Percentiles rank a stretch among this genome's conserved stretches.
Evolutionary conservation across 2,113 vertebrate species (phyloP).

Genomic region (Lota lota): DNA sequence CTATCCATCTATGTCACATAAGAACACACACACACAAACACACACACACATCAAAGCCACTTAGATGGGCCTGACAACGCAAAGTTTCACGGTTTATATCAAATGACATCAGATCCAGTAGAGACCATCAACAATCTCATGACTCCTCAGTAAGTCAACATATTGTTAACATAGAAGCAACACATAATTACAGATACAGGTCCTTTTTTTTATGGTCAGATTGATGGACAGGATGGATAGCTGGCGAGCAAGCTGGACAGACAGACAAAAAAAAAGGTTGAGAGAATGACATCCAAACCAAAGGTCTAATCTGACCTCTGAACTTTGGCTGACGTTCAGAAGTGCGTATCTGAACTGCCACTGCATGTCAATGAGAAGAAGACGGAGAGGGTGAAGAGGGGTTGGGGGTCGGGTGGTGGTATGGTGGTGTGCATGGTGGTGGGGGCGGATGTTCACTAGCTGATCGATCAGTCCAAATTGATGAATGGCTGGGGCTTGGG

Average conservation of each 20-base stretch:
- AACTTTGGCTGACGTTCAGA: slow-evolving; percentile 36
- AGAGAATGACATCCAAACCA: neutral
- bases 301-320: slow-evolving; percentile 37
- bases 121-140: slow-evolving; percentile 25
- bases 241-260: too few relatives aligned
- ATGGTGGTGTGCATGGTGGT: slow-evolving; percentile 28
- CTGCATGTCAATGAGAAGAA: slow-evolving; percentile 4
- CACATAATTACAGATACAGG: too few relatives aligned
- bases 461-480: slow-evolving; percentile 48
- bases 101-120: slow-evolving; percentile 26
- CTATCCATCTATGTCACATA: too few relatives aligned
- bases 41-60: neutral
- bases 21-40: too few relatives aligned
- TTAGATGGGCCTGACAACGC: slow-evolving; percentile 6
- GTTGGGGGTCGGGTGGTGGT: neutral
- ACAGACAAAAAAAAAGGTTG: neutral
- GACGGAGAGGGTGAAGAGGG: neutral
- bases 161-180: too few relatives aligned
- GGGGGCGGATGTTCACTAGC: slow-evolving; percentile 24
- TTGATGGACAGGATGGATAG: too few relatives aligned
- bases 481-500: slow-evolving; percentile 42
- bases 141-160: slow-evolving; percentile 15
- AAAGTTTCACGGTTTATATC: slow-evolving; percentile 9
- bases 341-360: slow-evolving; percentile 29
- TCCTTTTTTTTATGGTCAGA: too few relatives aligned